A percentile compares a stretch with the other conserved stretches of the same genome.
Evolutionary conservation across 1,140 invertebrate species (phyloP).

Genomic region (Phortica variegata): DNA sequence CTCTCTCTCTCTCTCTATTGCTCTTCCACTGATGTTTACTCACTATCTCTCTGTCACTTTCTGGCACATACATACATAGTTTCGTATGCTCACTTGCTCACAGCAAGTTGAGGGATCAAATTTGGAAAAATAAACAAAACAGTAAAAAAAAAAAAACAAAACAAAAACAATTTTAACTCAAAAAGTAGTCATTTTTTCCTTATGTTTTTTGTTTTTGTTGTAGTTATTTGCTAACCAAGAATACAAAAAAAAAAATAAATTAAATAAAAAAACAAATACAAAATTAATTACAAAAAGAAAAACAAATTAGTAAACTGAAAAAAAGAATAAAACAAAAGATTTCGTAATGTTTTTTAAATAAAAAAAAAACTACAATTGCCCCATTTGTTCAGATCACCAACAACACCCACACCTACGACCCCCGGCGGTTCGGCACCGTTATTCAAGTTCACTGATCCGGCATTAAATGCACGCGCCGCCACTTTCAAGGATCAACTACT

Average conservation of each 20-base stretch:
- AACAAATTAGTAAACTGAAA: not conserved
- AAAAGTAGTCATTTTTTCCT: constrained; percentile 16
- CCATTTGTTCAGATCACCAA: constrained; percentile 62
- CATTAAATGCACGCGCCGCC: constrained; percentile 80
- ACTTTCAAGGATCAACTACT: constrained; percentile 95
- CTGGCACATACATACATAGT: too few relatives aligned
- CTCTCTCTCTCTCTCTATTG: too few relatives aligned
- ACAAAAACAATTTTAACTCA: too few relatives aligned
- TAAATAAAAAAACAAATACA: constrained; percentile 10
- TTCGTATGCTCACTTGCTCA: too few relatives aligned
- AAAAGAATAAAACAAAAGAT: constrained; percentile 12
- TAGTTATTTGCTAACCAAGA: constrained; percentile 11
- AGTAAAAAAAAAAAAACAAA: too few relatives aligned
- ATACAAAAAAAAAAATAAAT: constrained; percentile 14
- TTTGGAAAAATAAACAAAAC: too few relatives aligned
- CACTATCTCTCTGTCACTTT: too few relatives aligned
- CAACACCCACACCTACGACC: constrained; percentile 64
- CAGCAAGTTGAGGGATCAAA: too few relatives aligned
- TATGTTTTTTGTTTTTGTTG: constrained; percentile 18
- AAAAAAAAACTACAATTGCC: constrained; percentile 52
- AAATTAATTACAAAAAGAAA: not conserved
- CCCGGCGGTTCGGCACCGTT: constrained; percentile 62
- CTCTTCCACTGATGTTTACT: too few relatives aligned
- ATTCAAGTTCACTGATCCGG: constrained; percentile 85
- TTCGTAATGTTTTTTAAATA: constrained; percentile 45